Evolutionary conservation across 2,888 invertebrate genomes (phyloP).

Genomic region (Portevinia maculata): DNA sequence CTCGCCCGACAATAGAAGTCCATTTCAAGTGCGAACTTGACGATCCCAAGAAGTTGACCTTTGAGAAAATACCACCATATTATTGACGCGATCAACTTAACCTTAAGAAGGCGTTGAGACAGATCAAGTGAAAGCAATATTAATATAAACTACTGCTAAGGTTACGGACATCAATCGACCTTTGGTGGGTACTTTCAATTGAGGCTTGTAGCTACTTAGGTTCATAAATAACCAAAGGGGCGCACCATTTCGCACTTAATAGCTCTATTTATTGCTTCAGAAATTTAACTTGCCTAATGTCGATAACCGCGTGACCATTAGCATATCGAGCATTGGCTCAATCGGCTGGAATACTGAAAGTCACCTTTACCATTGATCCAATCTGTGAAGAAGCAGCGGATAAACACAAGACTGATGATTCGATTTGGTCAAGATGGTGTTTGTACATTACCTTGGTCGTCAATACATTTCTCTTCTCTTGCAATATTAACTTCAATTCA

Average conservation of each 20-base stretch:
- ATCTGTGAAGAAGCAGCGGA: no score
- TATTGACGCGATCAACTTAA: no score
- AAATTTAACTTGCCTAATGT: constrained; percentile 6
- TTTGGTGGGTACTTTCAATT: not conserved
- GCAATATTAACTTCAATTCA: constrained; percentile 35
- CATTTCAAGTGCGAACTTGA: no score
- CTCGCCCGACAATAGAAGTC: no score
- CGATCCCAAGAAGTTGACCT: no score
- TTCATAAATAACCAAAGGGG: not conserved
- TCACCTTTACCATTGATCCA: constrained; percentile 17
- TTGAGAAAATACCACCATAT: no score
- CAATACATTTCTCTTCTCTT: constrained; percentile 36
- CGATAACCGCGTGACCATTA: constrained; percentile 8
- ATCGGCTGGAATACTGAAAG: not conserved
- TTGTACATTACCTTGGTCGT: constrained; percentile 30
- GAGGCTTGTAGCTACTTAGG: not conserved
- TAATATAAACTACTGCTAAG: not conserved
- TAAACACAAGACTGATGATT: constrained; percentile 8
- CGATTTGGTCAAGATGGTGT: constrained; percentile 3
- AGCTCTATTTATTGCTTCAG: not conserved
- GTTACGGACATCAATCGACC: not conserved
- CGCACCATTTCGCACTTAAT: not conserved
- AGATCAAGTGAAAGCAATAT: not conserved
- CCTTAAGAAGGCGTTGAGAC: no score
- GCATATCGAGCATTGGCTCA: not conserved